Conservation (phyloP, 2,113 vertebrate species). For the Dromiciops gliroides region DNA sequence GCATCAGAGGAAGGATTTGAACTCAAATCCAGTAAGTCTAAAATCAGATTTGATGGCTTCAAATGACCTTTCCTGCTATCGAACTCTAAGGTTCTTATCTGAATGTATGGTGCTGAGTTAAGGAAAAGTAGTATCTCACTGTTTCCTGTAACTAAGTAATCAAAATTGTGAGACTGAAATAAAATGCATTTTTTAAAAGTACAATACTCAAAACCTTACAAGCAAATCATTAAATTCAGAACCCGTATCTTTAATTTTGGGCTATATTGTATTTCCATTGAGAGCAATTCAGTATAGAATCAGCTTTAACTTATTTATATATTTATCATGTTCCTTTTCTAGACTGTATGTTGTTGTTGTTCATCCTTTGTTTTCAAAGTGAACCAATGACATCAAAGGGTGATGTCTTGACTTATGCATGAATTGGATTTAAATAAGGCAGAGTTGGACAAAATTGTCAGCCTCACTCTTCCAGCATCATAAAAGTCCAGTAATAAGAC, state of each 20-base stretch:
- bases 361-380: too few relatives aligned
- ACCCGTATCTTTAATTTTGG: neutral
- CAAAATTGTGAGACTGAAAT: neutral
- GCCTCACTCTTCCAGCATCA: too few relatives aligned
- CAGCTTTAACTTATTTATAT: neutral
- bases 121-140: neutral
- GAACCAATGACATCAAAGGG: too few relatives aligned
- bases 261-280: neutral
- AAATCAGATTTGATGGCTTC: neutral
- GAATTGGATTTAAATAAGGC: too few relatives aligned
- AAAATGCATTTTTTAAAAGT: neutral
- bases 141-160: neutral
- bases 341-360: too few relatives aligned
- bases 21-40: neutral
- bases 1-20: neutral
- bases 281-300: neutral
- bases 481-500: too few relatives aligned
- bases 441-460: too few relatives aligned
- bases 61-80: neutral
- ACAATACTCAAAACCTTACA: too few relatives aligned
- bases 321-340: neutral
- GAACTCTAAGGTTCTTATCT: neutral
- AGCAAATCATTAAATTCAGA: too few relatives aligned
- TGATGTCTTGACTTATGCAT: too few relatives aligned
- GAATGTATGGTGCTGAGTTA: neutral